Evolutionary conservation across 2,888 invertebrate species (phyloP), one percentile per base, ranked within the genome.

Genomic region (Rosalia funebris): DNA sequence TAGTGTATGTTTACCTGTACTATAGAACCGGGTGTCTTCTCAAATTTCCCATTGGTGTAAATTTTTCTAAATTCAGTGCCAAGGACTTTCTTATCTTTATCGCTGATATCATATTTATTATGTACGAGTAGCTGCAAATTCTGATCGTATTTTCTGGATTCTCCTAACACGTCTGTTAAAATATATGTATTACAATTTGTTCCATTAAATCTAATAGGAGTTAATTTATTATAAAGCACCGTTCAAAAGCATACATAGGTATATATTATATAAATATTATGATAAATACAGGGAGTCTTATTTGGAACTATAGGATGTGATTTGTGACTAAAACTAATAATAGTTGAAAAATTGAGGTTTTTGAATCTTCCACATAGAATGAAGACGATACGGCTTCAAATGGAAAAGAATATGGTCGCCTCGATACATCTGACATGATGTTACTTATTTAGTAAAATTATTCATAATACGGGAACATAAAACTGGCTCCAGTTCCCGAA

Each of bases 1-100:
- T n/a, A n/a, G n/a, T n/a, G n/a, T n/a, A n/a, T n/a, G n/a, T 37
- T 41, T 47, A 60, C 60, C 48, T 47, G 32, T 12, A 61, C 32
- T 11, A 34, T 46, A 2, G 46, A 47, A 4, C 53, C 52, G 16
- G 10, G 15, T 47, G 56, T 17, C n/a, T 57, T 34, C n/a, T 15
- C 31, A 47, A 61, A 61, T 10, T 11, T 45, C 1, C 45, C 52
- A 17, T 53, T 10, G 3, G 57, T 57, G 16, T 62, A 62, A 3
- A 62, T 25, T 17, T 54, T 9, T 17, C 47, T 52, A 2, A 50
- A 37, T 25, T 39, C 19, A 20, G 9, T 20, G 17, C 61, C 61
- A 12, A 36, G 53, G n/a, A 12, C 31, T 1, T 11, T 11, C 53
- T 52, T 52, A 11, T 52, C 39, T 17, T 15, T 17, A 3, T 41